Percentiles rank a stretch among this genome's conserved stretches.
These are phyloP conservation scores for Eidolon helvum DNA, from an alignment of 2,113 vertebrate genomes.

Conservation along the genomic window DNA sequence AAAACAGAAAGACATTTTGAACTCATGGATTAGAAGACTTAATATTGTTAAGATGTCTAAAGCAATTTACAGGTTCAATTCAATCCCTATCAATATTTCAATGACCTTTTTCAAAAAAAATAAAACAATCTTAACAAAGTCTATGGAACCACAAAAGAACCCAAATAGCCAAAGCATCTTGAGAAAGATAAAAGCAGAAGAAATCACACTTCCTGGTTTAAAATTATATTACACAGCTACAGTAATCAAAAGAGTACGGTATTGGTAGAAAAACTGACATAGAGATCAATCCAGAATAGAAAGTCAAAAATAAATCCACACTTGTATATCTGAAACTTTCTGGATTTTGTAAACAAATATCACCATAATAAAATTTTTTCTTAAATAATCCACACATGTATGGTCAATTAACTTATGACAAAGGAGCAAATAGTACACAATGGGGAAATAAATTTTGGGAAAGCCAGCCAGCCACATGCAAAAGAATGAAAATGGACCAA, in stretches of 20 bases:
- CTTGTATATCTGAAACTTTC: too few relatives aligned
- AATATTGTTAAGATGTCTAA: not conserved
- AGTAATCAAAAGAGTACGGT: not conserved
- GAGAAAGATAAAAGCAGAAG: not conserved
- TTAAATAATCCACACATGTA: not conserved
- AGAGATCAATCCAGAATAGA: not conserved
- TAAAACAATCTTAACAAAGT: not conserved
- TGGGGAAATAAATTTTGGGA: not conserved
- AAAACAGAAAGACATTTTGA: not conserved
- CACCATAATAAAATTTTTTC: too few relatives aligned
- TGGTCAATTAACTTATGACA: not conserved
- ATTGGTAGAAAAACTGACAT: not conserved
- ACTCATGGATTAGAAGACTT: not conserved
- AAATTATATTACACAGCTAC: not conserved
- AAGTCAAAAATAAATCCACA: not conserved
- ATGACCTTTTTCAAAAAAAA: not conserved
- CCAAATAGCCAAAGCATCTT: not conserved
- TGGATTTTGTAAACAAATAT: too few relatives aligned
- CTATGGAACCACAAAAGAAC: not conserved
- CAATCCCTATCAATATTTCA: not conserved
- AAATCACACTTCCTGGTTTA: not conserved
- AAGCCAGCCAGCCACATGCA: not conserved
- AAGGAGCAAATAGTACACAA: not conserved
- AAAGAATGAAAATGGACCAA: not conserved
- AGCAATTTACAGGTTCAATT: not conserved